A percentile compares a stretch with the other conserved stretches of the same genome.
Conservation (phyloP, 2,888 invertebrate species). For the Lasioglossum vierecki region DNA sequence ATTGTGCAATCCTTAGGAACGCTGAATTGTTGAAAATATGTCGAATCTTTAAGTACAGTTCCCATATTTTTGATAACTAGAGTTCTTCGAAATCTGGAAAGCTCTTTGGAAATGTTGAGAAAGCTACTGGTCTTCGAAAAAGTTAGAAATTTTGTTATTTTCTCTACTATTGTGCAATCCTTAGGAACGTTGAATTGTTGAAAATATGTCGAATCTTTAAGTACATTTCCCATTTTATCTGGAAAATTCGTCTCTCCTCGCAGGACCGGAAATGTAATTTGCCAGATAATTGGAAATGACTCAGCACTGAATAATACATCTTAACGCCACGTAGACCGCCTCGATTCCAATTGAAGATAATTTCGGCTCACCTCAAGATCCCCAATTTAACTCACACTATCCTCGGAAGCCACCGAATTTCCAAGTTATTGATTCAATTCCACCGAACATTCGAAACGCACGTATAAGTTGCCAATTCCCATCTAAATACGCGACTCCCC, state of each 20-base stretch:
- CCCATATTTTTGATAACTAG: no score
- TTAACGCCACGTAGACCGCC: background rate
- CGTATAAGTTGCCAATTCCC: background rate
- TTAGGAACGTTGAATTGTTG: background rate
- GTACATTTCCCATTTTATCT: background rate
- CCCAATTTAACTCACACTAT: background rate
- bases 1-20: background rate
- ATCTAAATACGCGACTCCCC: background rate
- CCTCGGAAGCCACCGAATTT: background rate
- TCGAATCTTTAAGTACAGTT: no score
- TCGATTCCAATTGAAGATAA: background rate
- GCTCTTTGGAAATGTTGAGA: background rate
- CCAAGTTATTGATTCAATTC: conserved; percentile 10
- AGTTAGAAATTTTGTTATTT: background rate
- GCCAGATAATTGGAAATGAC: background rate
- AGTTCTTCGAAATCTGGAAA: no score
- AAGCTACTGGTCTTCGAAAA: background rate
- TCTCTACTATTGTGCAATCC: no score
- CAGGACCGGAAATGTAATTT: background rate
- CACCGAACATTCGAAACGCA: background rate
- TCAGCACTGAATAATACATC: background rate
- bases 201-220: background rate
- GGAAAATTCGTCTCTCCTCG: background rate
- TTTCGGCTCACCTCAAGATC: background rate
- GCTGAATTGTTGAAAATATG: background rate